A percentile compares a stretch with the other conserved stretches of the same genome.
Evolutionary conservation across 2,797 vertebrate species (phyloP).

Genomic region (Linurgus olivaceus): DNA sequence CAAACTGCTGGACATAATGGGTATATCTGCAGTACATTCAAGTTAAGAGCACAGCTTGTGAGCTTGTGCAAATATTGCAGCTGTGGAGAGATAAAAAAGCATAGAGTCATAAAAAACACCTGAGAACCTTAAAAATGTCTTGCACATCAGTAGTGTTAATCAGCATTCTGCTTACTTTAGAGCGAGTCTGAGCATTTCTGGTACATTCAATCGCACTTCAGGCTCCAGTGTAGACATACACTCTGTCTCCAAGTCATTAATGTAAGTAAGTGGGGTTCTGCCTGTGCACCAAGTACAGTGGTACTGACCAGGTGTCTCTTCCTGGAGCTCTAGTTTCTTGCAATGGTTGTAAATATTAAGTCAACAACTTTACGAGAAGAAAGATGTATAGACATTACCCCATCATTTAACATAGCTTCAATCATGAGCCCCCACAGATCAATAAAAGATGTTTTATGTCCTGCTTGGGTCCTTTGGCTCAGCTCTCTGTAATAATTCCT

Average conservation of each 20-base stretch:
- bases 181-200: background rate
- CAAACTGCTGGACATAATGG: background rate
- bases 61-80: background rate
- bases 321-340: background rate
- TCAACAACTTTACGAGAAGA: background rate
- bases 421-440: conserved; percentile 83
- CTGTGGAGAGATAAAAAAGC: background rate
- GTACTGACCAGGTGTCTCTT: background rate
- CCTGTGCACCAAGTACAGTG: background rate
- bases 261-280: background rate
- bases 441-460: conserved; percentile 78
- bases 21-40: background rate
- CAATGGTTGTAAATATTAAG: background rate
- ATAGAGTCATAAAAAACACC: background rate
- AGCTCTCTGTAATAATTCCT: conserved; percentile 75
- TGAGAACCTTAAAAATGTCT: background rate
- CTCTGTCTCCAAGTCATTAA: background rate
- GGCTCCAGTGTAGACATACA: background rate
- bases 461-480: conserved; percentile 72
- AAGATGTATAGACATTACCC: conserved; percentile 66
- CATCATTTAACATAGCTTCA: conserved; percentile 79
- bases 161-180: background rate
- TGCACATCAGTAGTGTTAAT: background rate
- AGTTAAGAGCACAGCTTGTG: background rate
- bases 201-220: background rate